Base-by-base conservation (phyloP, 2,113 vertebrate species). In the Gobio gobio region DNA sequence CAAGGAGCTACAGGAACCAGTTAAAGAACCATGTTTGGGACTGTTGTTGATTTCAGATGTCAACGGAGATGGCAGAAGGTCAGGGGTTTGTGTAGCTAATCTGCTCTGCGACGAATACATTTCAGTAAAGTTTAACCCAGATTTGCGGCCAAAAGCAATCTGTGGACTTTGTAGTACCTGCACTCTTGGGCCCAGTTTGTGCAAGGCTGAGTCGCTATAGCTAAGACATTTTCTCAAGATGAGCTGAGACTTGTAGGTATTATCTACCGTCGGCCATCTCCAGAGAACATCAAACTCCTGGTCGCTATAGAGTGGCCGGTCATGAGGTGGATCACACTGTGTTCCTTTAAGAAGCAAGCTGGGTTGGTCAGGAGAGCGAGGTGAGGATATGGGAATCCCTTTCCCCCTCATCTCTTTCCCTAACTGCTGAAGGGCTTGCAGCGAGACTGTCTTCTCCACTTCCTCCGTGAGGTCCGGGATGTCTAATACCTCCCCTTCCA, bases 371-470 rank as follows among this genome's bases (percentile, higher is more conserved):
- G 80, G 36, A 2, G 87, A 83, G 87, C 88, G 91, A 13, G 78
- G 86, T 68, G 10, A 90, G 85, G 20, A 90, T 85, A 87, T 94
- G 78, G 0, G 92, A 1, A 96, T 98, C 83, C 95, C 94, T 10
- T 95, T 96, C 70, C 94, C 92, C 73, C 92, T 86, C 59, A 99
- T 92, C 68, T 97, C 96, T 81, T 91, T 94, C 2, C 96, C 95
- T 0, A 97, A 93, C 74, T 93, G 94, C 10, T 94, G 90, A 3
- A 95, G 89, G 22, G 93, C 92, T 91, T 97, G 90, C 92, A 96
- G 96, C 68, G 97, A 98, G 61, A 99, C 93, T 0, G 97, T 96
- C 91, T 96, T 95, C 87, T 99, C 96, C 1, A 99, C 96, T 92
- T 99, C 97, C 0, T 96, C 96, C 0, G 96, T 94, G 49, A 99